Percentiles rank a stretch among this genome's conserved stretches.
phyloP scores from a whole-genome alignment of 2,888 invertebrate genomes.

The Microdon myrmicae region DNA sequence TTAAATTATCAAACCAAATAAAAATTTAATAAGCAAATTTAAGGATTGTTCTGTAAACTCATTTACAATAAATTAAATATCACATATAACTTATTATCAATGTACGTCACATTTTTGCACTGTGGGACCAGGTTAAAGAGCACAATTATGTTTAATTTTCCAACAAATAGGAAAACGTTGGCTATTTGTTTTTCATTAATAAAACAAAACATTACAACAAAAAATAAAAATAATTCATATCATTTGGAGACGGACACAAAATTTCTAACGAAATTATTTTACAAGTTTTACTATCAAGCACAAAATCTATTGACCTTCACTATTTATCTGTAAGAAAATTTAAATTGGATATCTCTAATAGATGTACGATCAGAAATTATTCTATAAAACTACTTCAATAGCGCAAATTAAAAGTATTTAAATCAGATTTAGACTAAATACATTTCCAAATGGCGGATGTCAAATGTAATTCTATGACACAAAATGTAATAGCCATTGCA shows the following conservation, averaged over 20 bases:
- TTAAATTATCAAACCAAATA: conserved; percentile 11
- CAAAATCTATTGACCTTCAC: no score
- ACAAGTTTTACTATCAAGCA: no score
- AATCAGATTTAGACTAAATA: no score
- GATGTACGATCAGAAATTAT: no score
- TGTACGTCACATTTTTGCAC: conserved; percentile 3
- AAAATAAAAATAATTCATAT: background rate
- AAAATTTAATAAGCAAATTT: conserved; percentile 5
- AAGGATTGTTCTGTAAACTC: background rate
- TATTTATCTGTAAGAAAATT: no score
- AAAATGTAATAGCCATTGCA: no score
- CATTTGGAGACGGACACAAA: conserved; percentile 2
- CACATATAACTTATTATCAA: conserved; percentile 1
- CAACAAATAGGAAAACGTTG: background rate
- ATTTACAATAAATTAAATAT: background rate
- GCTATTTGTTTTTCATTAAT: background rate
- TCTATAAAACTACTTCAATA: no score
- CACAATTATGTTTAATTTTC: conserved; percentile 5
- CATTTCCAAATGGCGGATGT: no score
- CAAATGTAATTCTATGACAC: no score
- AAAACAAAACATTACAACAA: background rate
- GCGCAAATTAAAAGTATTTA: no score
- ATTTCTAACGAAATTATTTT: no score
- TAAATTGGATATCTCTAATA: no score
- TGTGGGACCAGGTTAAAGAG: conserved; percentile 27